A percentile compares a stretch with the other conserved stretches of the same genome.
Conservation (phyloP, 2,888 invertebrate species). For the Lepidochrysops patricia region DNA sequence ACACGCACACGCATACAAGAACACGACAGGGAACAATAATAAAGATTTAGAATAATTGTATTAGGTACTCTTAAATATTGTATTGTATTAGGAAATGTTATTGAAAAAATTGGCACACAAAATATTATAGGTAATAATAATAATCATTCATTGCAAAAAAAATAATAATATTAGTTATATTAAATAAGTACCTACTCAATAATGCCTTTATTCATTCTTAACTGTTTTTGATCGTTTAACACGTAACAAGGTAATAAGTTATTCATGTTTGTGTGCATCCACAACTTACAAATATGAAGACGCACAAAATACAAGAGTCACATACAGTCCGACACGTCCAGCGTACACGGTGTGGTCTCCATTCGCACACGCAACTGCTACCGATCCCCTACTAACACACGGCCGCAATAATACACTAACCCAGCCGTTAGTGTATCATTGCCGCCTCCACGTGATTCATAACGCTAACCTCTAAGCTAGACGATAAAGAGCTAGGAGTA, state of each 20-base stretch:
- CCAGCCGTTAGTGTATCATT: slow-evolving; percentile 8
- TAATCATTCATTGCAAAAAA: no score
- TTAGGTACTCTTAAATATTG: no score
- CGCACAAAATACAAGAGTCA: background rate
- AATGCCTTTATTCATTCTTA: no score
- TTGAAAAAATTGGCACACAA: no score
- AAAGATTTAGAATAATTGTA: no score
- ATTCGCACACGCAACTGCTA: slow-evolving; percentile 69
- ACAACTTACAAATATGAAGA: background rate
- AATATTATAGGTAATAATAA: no score
- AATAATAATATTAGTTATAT: no score
- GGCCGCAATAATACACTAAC: slow-evolving; percentile 49
- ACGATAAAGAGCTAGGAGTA: slow-evolving; percentile 50
- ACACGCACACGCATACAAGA: slow-evolving; percentile 25
- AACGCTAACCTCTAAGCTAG: slow-evolving; percentile 65
- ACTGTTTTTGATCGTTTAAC: no score
- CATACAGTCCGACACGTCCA: slow-evolving; percentile 15
- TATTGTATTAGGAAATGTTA: no score
- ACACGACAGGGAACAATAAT: no score
- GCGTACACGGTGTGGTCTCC: slow-evolving; percentile 68
- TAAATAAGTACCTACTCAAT: no score
- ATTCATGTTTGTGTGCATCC: background rate
- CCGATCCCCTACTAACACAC: slow-evolving; percentile 60
- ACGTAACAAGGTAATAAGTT: background rate
- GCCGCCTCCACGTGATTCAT: slow-evolving; percentile 50